phyloP scores from a whole-genome alignment of 1,140 invertebrate species.

The Drosophila prosaltans region DNA sequence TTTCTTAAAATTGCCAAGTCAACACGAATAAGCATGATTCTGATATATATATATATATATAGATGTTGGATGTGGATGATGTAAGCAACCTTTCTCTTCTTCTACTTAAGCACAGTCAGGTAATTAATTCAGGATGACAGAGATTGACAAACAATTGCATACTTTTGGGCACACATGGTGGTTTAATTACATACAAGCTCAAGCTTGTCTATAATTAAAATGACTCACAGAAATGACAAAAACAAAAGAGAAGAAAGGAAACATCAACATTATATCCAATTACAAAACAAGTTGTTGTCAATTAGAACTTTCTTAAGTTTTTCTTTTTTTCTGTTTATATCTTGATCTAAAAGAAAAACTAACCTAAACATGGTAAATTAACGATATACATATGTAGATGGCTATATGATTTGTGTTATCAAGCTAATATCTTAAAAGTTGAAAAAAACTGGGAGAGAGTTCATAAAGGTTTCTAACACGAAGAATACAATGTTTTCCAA shows the following conservation, averaged over 20 bases:
- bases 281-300: background rate
- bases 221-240: background rate
- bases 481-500: too few relatives aligned
- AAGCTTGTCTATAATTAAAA: background rate
- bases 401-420: too few relatives aligned
- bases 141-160: slow-evolving; percentile 12
- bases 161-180: background rate
- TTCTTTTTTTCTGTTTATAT: too few relatives aligned
- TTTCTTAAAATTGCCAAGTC: slow-evolving; percentile 38
- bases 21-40: too few relatives aligned
- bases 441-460: too few relatives aligned
- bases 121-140: slow-evolving; percentile 3
- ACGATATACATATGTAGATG: too few relatives aligned
- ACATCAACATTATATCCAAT: background rate
- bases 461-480: too few relatives aligned
- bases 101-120: background rate
- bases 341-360: too few relatives aligned
- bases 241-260: too few relatives aligned
- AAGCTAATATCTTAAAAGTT: too few relatives aligned
- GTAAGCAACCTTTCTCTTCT: background rate
- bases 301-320: too few relatives aligned
- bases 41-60: background rate
- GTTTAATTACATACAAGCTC: slow-evolving; percentile 1
- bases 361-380: too few relatives aligned
- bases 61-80: background rate